phyloP scores from a whole-genome alignment of 2,888 invertebrate species.

The Hirtodrosophila cameraria region DNA sequence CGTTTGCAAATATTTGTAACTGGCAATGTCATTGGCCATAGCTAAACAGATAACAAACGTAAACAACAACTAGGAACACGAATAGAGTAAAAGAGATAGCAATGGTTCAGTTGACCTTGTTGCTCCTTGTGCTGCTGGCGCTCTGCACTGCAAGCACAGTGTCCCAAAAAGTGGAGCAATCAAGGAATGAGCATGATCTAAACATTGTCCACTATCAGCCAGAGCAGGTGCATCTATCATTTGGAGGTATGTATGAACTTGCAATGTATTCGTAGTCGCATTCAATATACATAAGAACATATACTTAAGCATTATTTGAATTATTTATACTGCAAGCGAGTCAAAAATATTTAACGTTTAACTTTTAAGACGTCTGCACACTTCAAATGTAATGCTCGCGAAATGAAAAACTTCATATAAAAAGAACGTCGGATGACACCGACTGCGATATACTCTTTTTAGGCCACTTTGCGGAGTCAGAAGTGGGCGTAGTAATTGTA shows the following conservation, averaged over 20 bases:
- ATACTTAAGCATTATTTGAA: too few relatives aligned
- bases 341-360: too few relatives aligned
- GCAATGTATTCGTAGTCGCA: too few relatives aligned
- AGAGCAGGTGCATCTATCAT: slow-evolving; percentile 88
- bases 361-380: too few relatives aligned
- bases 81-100: slow-evolving; percentile 9
- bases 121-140: slow-evolving; percentile 32
- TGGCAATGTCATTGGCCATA: slow-evolving; percentile 31
- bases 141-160: slow-evolving; percentile 14
- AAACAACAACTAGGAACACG: slow-evolving; percentile 2
- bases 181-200: slow-evolving; percentile 1
- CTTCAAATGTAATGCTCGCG: too few relatives aligned
- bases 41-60: slow-evolving; percentile 8
- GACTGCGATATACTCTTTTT: too few relatives aligned
- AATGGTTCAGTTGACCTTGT: slow-evolving; percentile 44
- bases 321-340: too few relatives aligned
- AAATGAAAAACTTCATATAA: too few relatives aligned
- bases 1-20: neutral
- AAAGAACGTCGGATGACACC: too few relatives aligned
- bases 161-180: neutral
- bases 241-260: slow-evolving; percentile 87
- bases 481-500: too few relatives aligned
- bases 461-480: too few relatives aligned
- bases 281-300: too few relatives aligned
- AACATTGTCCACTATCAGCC: slow-evolving; percentile 86